Evolutionary conservation across 2,888 invertebrate species (phyloP), one percentile per base, ranked within the genome.

Genomic region (Archaeoteleia sp.): DNA sequence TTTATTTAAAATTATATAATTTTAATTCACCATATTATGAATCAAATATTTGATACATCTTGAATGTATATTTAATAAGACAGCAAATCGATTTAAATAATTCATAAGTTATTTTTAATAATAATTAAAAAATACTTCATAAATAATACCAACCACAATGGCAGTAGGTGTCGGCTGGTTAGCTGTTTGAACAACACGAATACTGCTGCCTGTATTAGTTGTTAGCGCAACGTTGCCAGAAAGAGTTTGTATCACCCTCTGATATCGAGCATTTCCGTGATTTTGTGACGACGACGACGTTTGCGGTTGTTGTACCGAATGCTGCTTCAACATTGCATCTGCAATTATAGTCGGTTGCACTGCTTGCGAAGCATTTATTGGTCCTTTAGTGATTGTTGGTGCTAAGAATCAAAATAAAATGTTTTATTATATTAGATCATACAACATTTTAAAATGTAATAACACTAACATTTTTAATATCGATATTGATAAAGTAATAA

Each of bases 111-210:
- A 4, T 15, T 10, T 42, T 12, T 42, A 27, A 35, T 9, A 15
- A 17, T 25, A 9, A 32, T 27, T 29, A 40, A 40, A 1, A 30
- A 30, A 40, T 51, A n/a, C n/a, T n/a, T n/a, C n/a, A n/a, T 34
- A 49, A 61, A 10, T 8, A 40, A 58, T 67, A 74, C 74, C 67
- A 49, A 84, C 82, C 63, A 85, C 78, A 73, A 82, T 71, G 67
- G 82, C 80, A 67, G 80, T 80, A 51, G 80, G 81, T 14, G 82
- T 75, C 46, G 79, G 75, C 53, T 81, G 82, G 23, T 70, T 76
- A 58, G 77, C 74, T 17, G 83, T 76, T 68, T 82, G 81, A 10
- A 85, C 82, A 10, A 85, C 75, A 68, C 82, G 78, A 58, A 84
- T 78, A 57, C 74, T 81, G 54, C 75, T 60, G 12, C 75, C 43